Percentiles rank a stretch among this genome's conserved stretches.
These are phyloP conservation scores for Drosophila fuyamai DNA, from an alignment of 1,140 invertebrate genomes.

Conservation along the genomic window DNA sequence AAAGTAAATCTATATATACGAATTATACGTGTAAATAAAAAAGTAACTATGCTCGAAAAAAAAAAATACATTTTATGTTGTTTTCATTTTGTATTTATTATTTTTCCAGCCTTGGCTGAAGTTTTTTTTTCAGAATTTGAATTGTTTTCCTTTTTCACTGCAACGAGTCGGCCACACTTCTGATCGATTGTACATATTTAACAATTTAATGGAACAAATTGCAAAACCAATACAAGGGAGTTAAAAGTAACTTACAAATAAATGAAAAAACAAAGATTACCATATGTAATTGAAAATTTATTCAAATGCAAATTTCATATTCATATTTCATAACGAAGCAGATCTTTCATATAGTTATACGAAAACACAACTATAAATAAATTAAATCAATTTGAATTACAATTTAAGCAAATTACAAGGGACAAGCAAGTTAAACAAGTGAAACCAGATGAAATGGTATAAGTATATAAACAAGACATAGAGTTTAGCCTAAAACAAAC, in stretches of 20 bases:
- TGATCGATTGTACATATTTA: slow-evolving; percentile 66
- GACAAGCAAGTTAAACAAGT: slow-evolving; percentile 61
- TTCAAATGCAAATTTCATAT: slow-evolving; percentile 67
- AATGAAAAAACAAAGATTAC: slow-evolving; percentile 27
- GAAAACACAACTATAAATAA: slow-evolving; percentile 41
- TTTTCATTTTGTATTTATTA: slow-evolving; percentile 47
- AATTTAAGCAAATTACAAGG: slow-evolving; percentile 76
- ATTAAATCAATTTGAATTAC: slow-evolving; percentile 63
- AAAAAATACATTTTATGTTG: slow-evolving; percentile 42
- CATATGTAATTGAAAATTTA: slow-evolving; percentile 65
- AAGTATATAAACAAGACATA: slow-evolving; percentile 25
- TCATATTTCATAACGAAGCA: slow-evolving; percentile 62
- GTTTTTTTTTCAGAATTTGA: slow-evolving; percentile 27
- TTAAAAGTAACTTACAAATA: slow-evolving; percentile 65
- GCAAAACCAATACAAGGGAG: slow-evolving; percentile 82
- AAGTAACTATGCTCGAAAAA: slow-evolving; percentile 55
- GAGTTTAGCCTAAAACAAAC: slow-evolving; percentile 30
- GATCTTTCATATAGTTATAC: slow-evolving; percentile 60
- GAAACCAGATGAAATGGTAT: slow-evolving; percentile 19
- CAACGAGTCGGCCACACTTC: slow-evolving; percentile 44
- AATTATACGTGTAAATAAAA: slow-evolving; percentile 75
- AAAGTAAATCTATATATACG: slow-evolving; percentile 43
- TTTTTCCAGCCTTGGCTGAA: slow-evolving; percentile 21
- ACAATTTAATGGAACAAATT: slow-evolving; percentile 79
- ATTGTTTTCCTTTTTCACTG: slow-evolving; percentile 14